Percentiles rank a stretch among this genome's conserved stretches.
Conservation (phyloP, 2,113 vertebrate genomes). For the Chaenogobius annularis region DNA sequence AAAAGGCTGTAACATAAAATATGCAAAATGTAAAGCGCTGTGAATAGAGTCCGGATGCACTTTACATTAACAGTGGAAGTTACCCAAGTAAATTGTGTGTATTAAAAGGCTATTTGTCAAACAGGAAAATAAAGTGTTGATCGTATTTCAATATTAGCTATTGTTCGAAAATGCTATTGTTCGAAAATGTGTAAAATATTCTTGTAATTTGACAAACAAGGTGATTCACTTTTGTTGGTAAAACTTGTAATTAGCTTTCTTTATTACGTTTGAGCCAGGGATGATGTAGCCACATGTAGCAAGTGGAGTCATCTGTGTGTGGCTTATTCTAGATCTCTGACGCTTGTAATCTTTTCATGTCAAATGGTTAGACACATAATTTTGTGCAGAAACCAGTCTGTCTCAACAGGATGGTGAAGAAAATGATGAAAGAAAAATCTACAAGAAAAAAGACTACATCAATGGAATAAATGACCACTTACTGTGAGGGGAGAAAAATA, state of each 20-base stretch:
- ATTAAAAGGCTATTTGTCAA: not conserved
- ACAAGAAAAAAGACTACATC: not conserved
- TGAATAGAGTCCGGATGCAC: no score
- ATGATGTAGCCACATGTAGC: not conserved
- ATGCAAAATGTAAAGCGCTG: no score
- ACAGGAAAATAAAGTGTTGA: no score
- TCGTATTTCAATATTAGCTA: no score
- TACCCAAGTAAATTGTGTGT: no score
- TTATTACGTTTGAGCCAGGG: not conserved
- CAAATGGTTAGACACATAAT: not conserved
- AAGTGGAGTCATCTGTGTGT: not conserved
- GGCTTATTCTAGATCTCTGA: not conserved
- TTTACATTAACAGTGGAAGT: no score
- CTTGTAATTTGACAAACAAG: no score
- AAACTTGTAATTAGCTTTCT: not conserved
- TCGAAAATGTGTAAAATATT: not conserved
- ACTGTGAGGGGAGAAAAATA: slow-evolving; percentile 2
- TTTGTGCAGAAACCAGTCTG: not conserved
- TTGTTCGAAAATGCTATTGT: no score
- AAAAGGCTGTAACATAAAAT: no score
- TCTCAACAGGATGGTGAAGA: not conserved
- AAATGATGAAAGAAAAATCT: slow-evolving; percentile 10
- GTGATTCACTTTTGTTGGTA: not conserved
- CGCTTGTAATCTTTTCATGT: not conserved
- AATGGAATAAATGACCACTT: slow-evolving; percentile 21